These are phyloP conservation scores for Parauchenoglanis punctatus DNA, from an alignment of 2,797 vertebrate genomes.

Conservation along the genomic window DNA sequence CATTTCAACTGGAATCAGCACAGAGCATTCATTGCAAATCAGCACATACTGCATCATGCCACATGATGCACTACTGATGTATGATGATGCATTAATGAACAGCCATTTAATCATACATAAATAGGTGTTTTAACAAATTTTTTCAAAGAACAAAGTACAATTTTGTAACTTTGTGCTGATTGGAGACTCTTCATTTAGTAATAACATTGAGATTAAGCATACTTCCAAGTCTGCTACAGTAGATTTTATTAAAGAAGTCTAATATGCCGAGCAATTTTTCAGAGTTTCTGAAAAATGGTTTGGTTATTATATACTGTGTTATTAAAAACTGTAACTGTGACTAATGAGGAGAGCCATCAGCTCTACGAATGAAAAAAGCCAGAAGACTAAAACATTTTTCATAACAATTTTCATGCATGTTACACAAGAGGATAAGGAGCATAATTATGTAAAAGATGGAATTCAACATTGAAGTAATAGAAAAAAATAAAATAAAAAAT, in stretches of 20 bases:
- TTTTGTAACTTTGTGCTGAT: not conserved
- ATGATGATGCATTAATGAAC: not conserved
- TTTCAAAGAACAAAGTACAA: not conserved
- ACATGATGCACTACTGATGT: constrained; percentile 5
- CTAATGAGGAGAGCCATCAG: not conserved
- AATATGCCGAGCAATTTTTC: not conserved
- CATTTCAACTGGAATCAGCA: constrained; percentile 13
- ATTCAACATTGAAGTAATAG: not conserved
- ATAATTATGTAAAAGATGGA: not conserved
- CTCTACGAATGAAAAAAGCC: not conserved
- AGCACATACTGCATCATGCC: constrained; percentile 1
- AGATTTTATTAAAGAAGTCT: not conserved
- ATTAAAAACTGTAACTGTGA: not conserved
- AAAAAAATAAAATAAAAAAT: not conserved
- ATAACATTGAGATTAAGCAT: not conserved
- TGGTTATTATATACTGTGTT: not conserved
- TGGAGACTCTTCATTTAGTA: not conserved
- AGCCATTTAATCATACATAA: constrained; percentile 15
- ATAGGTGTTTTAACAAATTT: not conserved
- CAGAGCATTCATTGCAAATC: constrained; percentile 25
- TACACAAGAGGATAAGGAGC: not conserved
- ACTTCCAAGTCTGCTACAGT: not conserved
- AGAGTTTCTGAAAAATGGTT: not conserved
- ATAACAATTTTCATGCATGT: not conserved
- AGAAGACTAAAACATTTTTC: not conserved